Percentiles rank a stretch among this genome's conserved stretches.
These are phyloP conservation scores for Eupithecia exiguata DNA, from an alignment of 2,888 invertebrate species.

Conservation along the genomic window DNA sequence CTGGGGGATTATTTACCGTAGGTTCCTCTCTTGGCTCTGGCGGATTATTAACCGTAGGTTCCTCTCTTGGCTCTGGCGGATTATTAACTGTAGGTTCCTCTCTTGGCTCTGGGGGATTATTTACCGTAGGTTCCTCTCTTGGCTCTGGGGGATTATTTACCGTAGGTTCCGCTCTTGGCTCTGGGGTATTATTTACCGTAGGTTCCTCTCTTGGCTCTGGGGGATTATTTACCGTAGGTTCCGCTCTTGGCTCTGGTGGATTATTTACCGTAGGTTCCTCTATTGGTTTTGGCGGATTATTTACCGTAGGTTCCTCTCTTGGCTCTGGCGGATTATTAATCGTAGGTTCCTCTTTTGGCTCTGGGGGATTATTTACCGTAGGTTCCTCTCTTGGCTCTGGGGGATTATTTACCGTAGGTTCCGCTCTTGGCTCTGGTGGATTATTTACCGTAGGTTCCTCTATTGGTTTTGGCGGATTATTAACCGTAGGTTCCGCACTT, in stretches of 20 bases:
- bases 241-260: not conserved
- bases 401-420: not conserved
- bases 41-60: no score
- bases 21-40: no score
- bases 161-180: not conserved
- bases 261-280: not conserved
- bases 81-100: no score
- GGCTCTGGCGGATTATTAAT: not conserved
- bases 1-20: no score
- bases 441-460: not conserved
- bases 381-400: not conserved
- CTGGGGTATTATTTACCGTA: not conserved
- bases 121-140: no score
- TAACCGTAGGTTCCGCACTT: not conserved
- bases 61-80: no score
- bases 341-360: not conserved
- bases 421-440: not conserved
- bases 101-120: no score
- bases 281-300: not conserved
- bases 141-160: no score
- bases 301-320: not conserved
- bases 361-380: not conserved
- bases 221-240: not conserved
- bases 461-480: not conserved
- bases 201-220: not conserved